Evolutionary conservation across 2,797 vertebrate genomes (phyloP).

Genomic region (Malurus splendens): DNA sequence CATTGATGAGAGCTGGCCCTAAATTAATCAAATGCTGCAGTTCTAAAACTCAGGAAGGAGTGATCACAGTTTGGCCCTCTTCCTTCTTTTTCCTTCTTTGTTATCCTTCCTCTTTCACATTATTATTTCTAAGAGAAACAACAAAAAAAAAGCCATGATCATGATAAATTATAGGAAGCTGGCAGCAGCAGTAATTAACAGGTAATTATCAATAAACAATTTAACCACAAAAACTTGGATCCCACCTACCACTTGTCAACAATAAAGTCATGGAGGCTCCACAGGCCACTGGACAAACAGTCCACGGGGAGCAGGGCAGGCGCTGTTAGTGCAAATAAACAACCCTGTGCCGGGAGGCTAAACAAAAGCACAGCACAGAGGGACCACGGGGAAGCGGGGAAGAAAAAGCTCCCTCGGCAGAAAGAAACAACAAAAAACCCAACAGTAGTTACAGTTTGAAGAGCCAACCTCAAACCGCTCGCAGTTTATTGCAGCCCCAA

Average conservation of each 20-base stretch:
- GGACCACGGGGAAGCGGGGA: constrained; percentile 25
- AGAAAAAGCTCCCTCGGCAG: constrained; percentile 62
- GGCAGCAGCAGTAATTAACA: constrained; percentile 70
- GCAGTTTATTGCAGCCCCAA: constrained; percentile 20
- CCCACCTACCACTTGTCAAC: constrained; percentile 72
- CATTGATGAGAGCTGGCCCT: not conserved
- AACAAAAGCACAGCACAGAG: constrained; percentile 63
- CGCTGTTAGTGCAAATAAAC: constrained; percentile 75
- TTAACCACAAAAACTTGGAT: constrained; percentile 70
- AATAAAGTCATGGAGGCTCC: constrained; percentile 70
- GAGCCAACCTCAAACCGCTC: constrained; percentile 35
- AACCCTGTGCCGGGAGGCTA: constrained; percentile 62
- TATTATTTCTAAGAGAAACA: constrained; percentile 23
- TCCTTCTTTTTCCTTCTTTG: not conserved
- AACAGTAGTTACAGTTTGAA: constrained; percentile 52
- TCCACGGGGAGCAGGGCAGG: constrained; percentile 63
- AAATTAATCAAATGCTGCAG: not conserved
- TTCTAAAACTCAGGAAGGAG: constrained; percentile 9
- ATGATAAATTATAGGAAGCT: constrained; percentile 66
- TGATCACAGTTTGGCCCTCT: not conserved
- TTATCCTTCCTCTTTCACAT: constrained; percentile 12
- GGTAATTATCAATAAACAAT: constrained; percentile 78
- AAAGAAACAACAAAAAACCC: constrained; percentile 64
- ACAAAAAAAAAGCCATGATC: constrained; percentile 17
- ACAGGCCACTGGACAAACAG: constrained; percentile 73